These are phyloP conservation scores for Heteropelma amictum DNA, from an alignment of 2,888 invertebrate genomes.

Conservation along the genomic window DNA sequence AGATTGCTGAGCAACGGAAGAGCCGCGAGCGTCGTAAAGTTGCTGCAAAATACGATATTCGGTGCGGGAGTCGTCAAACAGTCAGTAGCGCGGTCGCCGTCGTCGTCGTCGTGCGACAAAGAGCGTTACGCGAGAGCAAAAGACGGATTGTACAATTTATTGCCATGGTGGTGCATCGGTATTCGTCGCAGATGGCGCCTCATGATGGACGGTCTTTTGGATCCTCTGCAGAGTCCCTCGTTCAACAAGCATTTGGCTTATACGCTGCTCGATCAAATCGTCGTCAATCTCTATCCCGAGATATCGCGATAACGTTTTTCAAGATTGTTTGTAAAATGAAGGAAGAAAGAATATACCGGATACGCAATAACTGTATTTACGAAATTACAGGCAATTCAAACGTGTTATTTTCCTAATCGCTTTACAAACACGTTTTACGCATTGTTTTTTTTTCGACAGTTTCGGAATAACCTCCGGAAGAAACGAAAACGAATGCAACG, in stretches of 20 bases:
- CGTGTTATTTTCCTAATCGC: too few species aligned
- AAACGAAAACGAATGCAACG: too few species aligned
- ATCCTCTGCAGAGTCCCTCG: slow-evolving; percentile 79
- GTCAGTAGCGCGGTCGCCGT: too few species aligned
- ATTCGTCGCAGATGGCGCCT: slow-evolving; percentile 69
- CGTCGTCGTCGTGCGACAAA: slow-evolving; percentile 43
- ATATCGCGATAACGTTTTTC: slow-evolving; percentile 67
- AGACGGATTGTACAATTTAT: slow-evolving; percentile 67
- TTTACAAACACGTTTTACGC: too few species aligned
- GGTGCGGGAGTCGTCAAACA: slow-evolving; percentile 47
- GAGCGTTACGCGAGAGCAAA: slow-evolving; percentile 67
- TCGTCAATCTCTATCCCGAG: slow-evolving; percentile 89
- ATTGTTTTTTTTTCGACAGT: too few species aligned
- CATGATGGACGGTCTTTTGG: slow-evolving; percentile 71
- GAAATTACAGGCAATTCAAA: too few species aligned
- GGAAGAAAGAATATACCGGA: too few species aligned
- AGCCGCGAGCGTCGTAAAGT: slow-evolving; percentile 72
- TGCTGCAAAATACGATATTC: slow-evolving; percentile 70
- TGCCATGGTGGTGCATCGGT: slow-evolving; percentile 72
- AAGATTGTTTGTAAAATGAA: too few species aligned
- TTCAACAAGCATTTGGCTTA: slow-evolving; percentile 86
- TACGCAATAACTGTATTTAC: too few species aligned
- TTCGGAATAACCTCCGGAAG: too few species aligned
- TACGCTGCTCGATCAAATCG: slow-evolving; percentile 86
- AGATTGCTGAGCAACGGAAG: slow-evolving; percentile 72